Evolutionary conservation across 2,113 vertebrate genomes (phyloP), one percentile per base, ranked within the genome.

Genomic region (Xiphias gladius): DNA sequence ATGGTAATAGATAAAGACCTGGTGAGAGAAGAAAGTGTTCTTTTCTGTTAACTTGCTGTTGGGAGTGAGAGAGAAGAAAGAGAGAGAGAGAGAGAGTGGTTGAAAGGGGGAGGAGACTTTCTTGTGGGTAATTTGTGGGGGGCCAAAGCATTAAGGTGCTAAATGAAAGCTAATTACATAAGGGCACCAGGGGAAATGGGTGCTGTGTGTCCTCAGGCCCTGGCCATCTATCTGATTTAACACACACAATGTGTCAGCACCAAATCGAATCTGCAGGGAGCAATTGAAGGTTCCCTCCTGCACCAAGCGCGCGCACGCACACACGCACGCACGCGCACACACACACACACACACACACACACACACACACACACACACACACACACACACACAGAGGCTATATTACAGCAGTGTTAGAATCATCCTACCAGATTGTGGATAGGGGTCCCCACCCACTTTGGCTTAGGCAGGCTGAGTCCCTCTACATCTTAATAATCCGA

Each of bases 211-310:
- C 83, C 82, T 61, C 52, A 55, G 87, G 87, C 81, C 43, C n/a
- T 19, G 65, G 84, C 65, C 86, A 92, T 96, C 89, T 79, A 84
- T 95, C 92, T 93, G 89, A 89, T 93, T 95, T 94, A 94, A 88
- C 87, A 81, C 77, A 77, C 90, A 90, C 89, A 88, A 89, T 69
- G 81, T 94, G 93, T 94, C 94, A 88, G 92, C 74, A 35, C 76
- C 85, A 93, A 95, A 95, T 94, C 80, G 52, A 93, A 95, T 95
- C 90, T 90, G 83, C 80, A 69, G 88, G 89, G 86, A 93, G 83
- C 86, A 93, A 89, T 90, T 80, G 85, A 90, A 92, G 91, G 76
- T 86, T 91, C 86, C 59, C 67, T 63, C 59, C 67, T 63, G 54
- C 37, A 63, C 14, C 68, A 67, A 58, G 73, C 71, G 28, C 73